A percentile compares a stretch with the other conserved stretches of the same genome.
phyloP scores from a whole-genome alignment of 2,888 invertebrate genomes.

The Lasioglossum pauxillum region DNA sequence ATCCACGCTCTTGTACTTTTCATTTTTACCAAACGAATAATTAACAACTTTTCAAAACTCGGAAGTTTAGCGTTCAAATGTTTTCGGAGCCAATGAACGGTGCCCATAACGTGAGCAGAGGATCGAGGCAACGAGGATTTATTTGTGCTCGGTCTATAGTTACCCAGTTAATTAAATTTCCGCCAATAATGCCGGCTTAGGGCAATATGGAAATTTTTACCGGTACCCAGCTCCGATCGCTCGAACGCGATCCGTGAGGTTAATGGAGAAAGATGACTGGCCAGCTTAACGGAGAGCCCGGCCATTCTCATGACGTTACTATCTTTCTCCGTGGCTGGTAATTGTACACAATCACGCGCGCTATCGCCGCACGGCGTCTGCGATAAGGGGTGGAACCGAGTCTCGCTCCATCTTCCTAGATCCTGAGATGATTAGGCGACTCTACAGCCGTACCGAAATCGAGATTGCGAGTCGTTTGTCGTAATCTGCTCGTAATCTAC shows the following conservation, averaged over 20 bases:
- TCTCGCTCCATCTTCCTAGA: conserved; percentile 62
- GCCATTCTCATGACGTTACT: conserved; percentile 51
- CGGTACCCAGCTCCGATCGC: neutral
- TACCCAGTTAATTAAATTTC: conserved; percentile 48
- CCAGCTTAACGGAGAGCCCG: conserved; percentile 18
- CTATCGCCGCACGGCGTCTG: conserved; percentile 37
- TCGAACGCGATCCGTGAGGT: neutral
- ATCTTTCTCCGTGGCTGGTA: conserved; percentile 57
- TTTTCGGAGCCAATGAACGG: neutral
- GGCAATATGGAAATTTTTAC: conserved; percentile 37
- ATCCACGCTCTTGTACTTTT: no score
- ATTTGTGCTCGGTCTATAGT: conserved; percentile 4
- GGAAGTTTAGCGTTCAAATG: neutral
- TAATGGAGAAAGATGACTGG: conserved; percentile 57
- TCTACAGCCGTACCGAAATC: conserved; percentile 43
- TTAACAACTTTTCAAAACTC: neutral
- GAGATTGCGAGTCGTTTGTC: conserved; percentile 46
- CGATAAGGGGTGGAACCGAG: conserved; percentile 48
- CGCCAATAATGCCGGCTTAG: conserved; percentile 16
- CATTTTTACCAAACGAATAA: neutral
- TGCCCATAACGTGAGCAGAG: neutral
- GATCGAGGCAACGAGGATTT: conserved; percentile 41
- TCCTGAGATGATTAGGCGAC: conserved; percentile 49
- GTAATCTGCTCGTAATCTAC: conserved; percentile 55
- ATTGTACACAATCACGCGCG: conserved; percentile 55